Conservation (phyloP, 2,113 vertebrate species). For the Craseonycteris thonglongyai region DNA sequence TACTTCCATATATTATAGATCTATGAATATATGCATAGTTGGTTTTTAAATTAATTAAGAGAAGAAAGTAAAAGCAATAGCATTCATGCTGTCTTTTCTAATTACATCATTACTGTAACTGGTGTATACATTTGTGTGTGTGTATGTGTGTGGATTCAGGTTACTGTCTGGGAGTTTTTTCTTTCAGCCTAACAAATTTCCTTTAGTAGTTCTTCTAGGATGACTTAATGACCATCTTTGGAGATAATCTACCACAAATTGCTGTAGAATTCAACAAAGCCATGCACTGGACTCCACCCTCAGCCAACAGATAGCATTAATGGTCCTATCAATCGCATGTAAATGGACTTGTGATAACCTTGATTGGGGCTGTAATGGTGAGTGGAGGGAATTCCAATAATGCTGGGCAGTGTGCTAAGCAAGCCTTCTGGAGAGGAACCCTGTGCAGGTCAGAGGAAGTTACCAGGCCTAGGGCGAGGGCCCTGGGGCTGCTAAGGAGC, state of each 20-base stretch:
- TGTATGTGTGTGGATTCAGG: not conserved
- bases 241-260: not conserved
- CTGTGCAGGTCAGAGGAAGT: not conserved
- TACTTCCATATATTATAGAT: not conserved
- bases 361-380: not conserved
- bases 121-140: no score
- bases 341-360: not conserved
- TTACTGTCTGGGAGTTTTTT: not conserved
- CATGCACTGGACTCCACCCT: not conserved
- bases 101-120: not conserved
- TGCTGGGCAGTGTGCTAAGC: not conserved
- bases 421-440: not conserved
- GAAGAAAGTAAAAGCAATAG: not conserved
- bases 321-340: not conserved
- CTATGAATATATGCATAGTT: not conserved
- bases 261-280: not conserved
- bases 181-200: not conserved
- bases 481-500: not conserved
- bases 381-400: not conserved
- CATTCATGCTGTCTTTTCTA: not conserved
- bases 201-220: not conserved
- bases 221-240: not conserved
- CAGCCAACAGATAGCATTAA: slow-evolving; percentile 30
- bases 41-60: not conserved
- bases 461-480: not conserved